Base-by-base conservation (phyloP, 1,140 invertebrate species). In the Gryllus bimaculatus region DNA sequence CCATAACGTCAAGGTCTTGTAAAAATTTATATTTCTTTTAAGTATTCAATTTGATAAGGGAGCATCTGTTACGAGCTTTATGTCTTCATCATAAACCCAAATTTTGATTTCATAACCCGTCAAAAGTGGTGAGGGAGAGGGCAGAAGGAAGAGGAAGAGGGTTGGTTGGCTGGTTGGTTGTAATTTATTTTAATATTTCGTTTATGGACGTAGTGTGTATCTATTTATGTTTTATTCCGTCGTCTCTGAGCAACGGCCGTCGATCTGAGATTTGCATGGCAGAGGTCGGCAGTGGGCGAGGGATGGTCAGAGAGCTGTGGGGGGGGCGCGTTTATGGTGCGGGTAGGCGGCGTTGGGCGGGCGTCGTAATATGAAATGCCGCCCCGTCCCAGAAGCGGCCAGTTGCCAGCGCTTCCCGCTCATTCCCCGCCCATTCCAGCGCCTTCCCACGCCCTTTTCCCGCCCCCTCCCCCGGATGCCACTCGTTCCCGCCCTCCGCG, bases 181-280 rank as follows among this genome's bases (percentile, higher is more conserved):
- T 66, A 66, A 66, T 66, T 66, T 66, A 66, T 66, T 66, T 66
- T 66, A 66, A 66, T 66, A 66, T 66, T 66, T 7, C 54, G 54
- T 66, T 66, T 66, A 66, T 66, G 54, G 54, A 66, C 7, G 54
- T 66, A 66, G 54, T 66, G 18, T 13, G 54, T 66, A 66, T 66
- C 54, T 66, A 66, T 66, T 66, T 66, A 66, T 66, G 54, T 66
- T 66, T 66, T 66, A 66, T 66, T 66, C 18, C 54, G 54, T 66
- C 54, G 54, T 66, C 54, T 18, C 10, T 66, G 54, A 66, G 54
- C 54, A 66, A 13, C 18, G 54, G 54, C n/a, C 18, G 54, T 18
- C 54, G 54, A 66, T 10, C 54, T 66, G 10, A 18, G 10, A 66
- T 66, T 66, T 66, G 54, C 54, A 66, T 66, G 54, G 54, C 54